phyloP scores from a whole-genome alignment of 2,888 invertebrate species.

The Orthosia gracilis region DNA sequence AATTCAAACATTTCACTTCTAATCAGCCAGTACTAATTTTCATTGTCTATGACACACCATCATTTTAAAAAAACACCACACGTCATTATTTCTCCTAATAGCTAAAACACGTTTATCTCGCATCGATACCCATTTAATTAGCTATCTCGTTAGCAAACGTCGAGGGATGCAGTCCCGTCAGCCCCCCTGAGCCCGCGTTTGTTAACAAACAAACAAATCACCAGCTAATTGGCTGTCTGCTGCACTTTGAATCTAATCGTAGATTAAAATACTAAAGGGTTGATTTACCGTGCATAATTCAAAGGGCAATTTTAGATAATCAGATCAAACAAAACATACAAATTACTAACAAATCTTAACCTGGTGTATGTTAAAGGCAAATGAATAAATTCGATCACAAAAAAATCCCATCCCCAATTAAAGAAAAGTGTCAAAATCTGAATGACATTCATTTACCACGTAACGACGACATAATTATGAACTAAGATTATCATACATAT shows the following conservation, averaged over 20 bases:
- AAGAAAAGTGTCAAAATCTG: background rate
- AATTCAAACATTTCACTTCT: background rate
- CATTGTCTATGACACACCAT: slow-evolving; percentile 32
- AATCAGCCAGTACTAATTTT: background rate
- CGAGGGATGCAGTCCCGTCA: slow-evolving; percentile 49
- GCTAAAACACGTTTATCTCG: slow-evolving; percentile 14
- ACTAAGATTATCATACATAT: background rate
- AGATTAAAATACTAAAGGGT: slow-evolving; percentile 63
- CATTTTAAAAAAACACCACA: slow-evolving; percentile 4
- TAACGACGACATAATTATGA: background rate
- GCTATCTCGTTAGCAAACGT: slow-evolving; percentile 62
- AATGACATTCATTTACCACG: background rate
- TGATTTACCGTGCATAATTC: slow-evolving; percentile 54
- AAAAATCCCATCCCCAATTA: too few species aligned
- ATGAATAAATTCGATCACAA: background rate
- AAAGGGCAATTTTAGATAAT: slow-evolving; percentile 35
- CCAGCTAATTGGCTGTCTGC: slow-evolving; percentile 70
- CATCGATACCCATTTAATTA: slow-evolving; percentile 63
- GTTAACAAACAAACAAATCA: slow-evolving; percentile 65
- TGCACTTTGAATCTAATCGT: slow-evolving; percentile 71
- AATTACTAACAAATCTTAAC: background rate
- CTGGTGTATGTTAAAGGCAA: background rate
- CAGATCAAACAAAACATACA: slow-evolving; percentile 10
- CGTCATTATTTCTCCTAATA: slow-evolving; percentile 30
- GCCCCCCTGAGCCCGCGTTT: slow-evolving; percentile 32